Percentiles rank a stretch among this genome's conserved stretches.
Conservation (phyloP, 2,113 vertebrate species). For the Actenoides hombroni region DNA sequence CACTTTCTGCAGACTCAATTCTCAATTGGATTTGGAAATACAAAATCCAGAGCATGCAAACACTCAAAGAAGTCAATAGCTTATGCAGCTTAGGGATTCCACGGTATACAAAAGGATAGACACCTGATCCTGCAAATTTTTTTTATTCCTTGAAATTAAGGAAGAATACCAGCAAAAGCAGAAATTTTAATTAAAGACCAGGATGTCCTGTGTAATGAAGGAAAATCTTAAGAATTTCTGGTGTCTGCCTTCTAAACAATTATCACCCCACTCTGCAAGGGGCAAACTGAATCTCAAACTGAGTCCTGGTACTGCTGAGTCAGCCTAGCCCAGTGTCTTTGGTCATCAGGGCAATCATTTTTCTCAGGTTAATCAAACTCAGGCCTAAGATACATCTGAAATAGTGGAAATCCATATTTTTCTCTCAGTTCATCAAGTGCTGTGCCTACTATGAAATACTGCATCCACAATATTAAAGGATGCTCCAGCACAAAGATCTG, state of each 20-base stretch:
- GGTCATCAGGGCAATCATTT: not conserved
- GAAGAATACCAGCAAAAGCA: not conserved
- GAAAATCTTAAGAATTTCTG: not conserved
- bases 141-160: not conserved
- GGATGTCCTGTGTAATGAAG: not conserved
- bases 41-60: not conserved
- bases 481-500: not conserved
- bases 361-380: not conserved
- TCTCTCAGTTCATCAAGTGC: not conserved
- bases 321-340: not conserved
- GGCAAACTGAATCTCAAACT: not conserved
- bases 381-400: not conserved
- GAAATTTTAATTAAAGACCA: not conserved
- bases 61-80: not conserved
- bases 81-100: not conserved
- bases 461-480: not conserved
- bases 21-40: not conserved
- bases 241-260: not conserved
- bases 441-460: not conserved
- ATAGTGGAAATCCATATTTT: not conserved
- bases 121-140: not conserved
- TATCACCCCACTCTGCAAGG: not conserved
- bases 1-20: not conserved
- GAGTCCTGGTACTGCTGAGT: not conserved
- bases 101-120: not conserved